Conservation (phyloP, 2,797 vertebrate genomes). For the Crenichthys baileyi region DNA sequence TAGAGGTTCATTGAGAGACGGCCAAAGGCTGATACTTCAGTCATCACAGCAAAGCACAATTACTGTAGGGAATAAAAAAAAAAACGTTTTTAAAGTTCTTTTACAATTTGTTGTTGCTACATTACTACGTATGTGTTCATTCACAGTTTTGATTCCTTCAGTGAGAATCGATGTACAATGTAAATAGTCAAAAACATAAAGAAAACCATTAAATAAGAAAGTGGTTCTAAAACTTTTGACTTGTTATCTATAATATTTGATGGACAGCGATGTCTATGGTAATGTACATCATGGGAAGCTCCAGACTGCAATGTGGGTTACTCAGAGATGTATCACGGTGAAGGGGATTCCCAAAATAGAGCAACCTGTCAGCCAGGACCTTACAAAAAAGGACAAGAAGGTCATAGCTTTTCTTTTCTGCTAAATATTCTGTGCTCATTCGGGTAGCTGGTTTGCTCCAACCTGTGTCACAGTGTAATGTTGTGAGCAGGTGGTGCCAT, state of each 20-base stretch:
- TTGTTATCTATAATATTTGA: constrained; percentile 26
- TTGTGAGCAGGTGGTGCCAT: constrained; percentile 63
- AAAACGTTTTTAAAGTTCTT: no score
- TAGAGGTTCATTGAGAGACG: no score
- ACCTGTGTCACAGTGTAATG: constrained; percentile 34
- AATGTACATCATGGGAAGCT: constrained; percentile 30
- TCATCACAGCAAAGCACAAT: no score
- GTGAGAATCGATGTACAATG: no score
- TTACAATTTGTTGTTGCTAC: no score
- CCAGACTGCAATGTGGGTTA: not conserved
- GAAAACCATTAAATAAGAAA: no score
- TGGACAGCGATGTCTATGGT: constrained; percentile 58
- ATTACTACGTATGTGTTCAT: no score
- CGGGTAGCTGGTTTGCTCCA: constrained; percentile 6
- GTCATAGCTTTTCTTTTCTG: constrained; percentile 14
- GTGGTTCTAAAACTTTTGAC: no score
- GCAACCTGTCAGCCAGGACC: constrained; percentile 11
- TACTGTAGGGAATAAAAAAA: no score
- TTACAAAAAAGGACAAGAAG: constrained; percentile 7
- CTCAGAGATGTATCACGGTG: not conserved
- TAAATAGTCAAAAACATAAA: no score
- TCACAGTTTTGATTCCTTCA: no score
- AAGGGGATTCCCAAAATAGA: constrained; percentile 15
- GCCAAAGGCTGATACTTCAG: no score
- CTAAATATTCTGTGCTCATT: constrained; percentile 6